Evolutionary conservation across 2,888 invertebrate species (phyloP).

Genomic region (Acleris sparsana): DNA sequence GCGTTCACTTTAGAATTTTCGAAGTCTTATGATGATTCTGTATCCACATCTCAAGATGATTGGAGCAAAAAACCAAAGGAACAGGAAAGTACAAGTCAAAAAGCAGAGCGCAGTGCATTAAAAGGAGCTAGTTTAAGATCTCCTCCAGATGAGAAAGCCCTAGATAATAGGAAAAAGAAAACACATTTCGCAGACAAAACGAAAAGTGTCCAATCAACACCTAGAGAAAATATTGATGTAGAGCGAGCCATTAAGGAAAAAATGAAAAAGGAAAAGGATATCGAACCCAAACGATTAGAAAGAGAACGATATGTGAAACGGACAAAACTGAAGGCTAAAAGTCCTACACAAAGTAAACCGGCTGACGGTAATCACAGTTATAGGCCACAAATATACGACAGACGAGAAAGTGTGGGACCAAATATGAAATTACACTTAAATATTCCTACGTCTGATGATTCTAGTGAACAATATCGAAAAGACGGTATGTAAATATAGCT

Average conservation of each 20-base stretch:
- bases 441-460: slow-evolving; percentile 85
- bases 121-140: slow-evolving; percentile 64
- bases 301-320: slow-evolving; percentile 77
- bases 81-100: slow-evolving; percentile 57
- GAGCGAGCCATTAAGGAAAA: slow-evolving; percentile 75
- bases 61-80: slow-evolving; percentile 71
- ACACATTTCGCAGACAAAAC: slow-evolving; percentile 77
- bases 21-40: slow-evolving; percentile 82
- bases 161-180: slow-evolving; percentile 73
- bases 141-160: slow-evolving; percentile 68
- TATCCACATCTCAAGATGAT: slow-evolving; percentile 79
- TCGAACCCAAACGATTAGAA: slow-evolving; percentile 68
- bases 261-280: slow-evolving; percentile 66
- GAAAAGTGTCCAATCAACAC: slow-evolving; percentile 72
- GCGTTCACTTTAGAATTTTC: slow-evolving; percentile 90
- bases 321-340: slow-evolving; percentile 77
- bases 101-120: slow-evolving; percentile 60
- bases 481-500: slow-evolving; percentile 56
- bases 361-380: slow-evolving; percentile 62
- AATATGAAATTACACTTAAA: slow-evolving; percentile 81
- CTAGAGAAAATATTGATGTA: slow-evolving; percentile 67
- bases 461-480: slow-evolving; percentile 82
- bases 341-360: slow-evolving; percentile 74
- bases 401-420: slow-evolving; percentile 78
- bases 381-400: slow-evolving; percentile 71